Evolutionary conservation across 2,113 vertebrate genomes (phyloP), one percentile per base, ranked within the genome.

Genomic region (Gambusia holbrooki): DNA sequence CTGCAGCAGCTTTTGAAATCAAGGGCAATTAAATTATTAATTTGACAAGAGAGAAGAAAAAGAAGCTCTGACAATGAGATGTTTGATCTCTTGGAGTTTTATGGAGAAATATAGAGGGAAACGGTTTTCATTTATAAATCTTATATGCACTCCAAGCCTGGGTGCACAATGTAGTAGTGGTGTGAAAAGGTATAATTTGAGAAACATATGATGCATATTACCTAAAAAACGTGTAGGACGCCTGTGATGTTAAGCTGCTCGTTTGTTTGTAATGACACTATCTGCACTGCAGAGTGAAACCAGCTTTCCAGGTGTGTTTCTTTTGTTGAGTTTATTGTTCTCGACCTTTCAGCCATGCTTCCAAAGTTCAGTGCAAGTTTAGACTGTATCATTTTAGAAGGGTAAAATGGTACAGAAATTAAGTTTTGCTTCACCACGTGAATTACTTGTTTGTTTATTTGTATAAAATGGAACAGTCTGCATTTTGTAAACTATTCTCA

Each of bases 251-350:
- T 14, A 54, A 37, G 25, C 17, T n/a, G 7, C n/a, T 1, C 51
- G 40, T 37, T 30, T 27, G n/a, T 45, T 73, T 29, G 25, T 22
- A 58, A 2, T 32, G n/a, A 42, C 32, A 42, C 42, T 40, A 10
- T 29, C 14, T 66, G 33, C 9, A 14, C 28, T 66, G 40, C 0
- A 10, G 40, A 14, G 62, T 67, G 29, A 82, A 89, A 83, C 14
- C 76, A 73, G 71, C 77, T 79, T 69, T 70, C 72, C 15, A 51
- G 9, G 33, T 62, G 45, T 77, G 13, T 82, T 27, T 17, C 48
- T 33, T 67, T 33, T 32, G 48, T 40, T 65, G 9, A 32, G 37
- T 28, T 69, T 35, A 32, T 32, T 42, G 66, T 1, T 33, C 71
- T 62, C 79, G 32, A 76, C 32, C 14, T n/a, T 30, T 66, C 76